A percentile compares a stretch with the other conserved stretches of the same genome.
Conservation (phyloP, 2,888 invertebrate genomes). For the Dynastes tityus region DNA sequence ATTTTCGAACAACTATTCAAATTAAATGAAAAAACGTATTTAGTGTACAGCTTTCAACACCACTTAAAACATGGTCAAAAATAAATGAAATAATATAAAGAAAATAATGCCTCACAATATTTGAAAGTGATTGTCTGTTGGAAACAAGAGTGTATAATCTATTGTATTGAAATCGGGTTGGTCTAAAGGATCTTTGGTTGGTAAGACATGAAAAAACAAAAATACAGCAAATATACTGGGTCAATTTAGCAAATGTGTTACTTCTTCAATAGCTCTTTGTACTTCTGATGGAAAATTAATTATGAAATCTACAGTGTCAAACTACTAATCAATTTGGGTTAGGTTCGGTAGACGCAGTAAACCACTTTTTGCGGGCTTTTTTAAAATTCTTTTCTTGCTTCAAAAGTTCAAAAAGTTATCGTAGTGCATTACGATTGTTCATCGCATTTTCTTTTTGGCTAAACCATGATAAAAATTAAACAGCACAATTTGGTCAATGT, state of each 20-base stretch:
- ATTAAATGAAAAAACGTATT: neutral
- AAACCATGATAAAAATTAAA: no score
- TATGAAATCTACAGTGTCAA: conserved; percentile 61
- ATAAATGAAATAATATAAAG: neutral
- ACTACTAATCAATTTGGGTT: no score
- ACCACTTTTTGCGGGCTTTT: no score
- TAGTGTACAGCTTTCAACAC: neutral
- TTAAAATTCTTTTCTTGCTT: no score
- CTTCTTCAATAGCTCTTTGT: conserved; percentile 91
- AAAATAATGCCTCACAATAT: conserved; percentile 78
- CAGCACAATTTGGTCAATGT: no score
- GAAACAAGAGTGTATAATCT: conserved; percentile 97
- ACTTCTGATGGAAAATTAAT: conserved; percentile 88
- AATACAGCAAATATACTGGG: neutral
- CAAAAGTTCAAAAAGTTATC: no score
- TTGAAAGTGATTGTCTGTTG: conserved; percentile 97
- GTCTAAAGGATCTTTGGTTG: conserved; percentile 93
- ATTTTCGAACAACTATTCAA: conserved; percentile 80
- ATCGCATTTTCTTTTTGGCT: no score
- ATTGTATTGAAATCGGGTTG: conserved; percentile 94
- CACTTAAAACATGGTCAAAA: no score
- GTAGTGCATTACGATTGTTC: no score
- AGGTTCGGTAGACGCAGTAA: no score
- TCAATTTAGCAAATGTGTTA: conserved; percentile 60
- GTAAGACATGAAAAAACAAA: conserved; percentile 79